Evolutionary conservation across 92 coral and sea anemone species (phyloP).

Genomic region (Epizoanthus fatuus): DNA sequence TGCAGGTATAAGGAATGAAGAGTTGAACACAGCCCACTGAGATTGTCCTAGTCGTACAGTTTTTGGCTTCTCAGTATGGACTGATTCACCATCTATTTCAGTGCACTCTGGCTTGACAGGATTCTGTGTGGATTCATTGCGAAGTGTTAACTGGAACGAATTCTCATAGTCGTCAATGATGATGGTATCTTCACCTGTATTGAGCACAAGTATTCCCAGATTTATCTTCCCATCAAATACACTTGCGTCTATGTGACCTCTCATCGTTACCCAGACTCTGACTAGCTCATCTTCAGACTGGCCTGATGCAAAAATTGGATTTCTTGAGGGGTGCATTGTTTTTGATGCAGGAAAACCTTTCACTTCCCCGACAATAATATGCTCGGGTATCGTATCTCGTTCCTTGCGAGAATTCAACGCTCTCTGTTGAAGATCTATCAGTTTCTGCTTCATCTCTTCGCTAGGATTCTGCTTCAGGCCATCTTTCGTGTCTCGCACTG

Average conservation of each 20-base stretch:
- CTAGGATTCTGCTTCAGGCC: slow-evolving; percentile 17
- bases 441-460: slow-evolving; percentile 21
- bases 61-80: neutral
- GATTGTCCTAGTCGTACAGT: slow-evolving; percentile 6
- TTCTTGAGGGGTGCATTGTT: slow-evolving; percentile 5
- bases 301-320: slow-evolving; percentile 29
- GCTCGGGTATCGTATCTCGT: slow-evolving; percentile 31
- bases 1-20: slow-evolving; percentile 3
- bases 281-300: slow-evolving; percentile 2
- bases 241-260: slow-evolving; percentile 10
- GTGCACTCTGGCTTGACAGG: slow-evolving; percentile 10
- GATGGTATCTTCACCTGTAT: slow-evolving; percentile 2
- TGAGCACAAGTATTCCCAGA: neutral
- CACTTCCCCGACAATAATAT: slow-evolving; percentile 16
- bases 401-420: slow-evolving; percentile 9
- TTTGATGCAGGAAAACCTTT: slow-evolving; percentile 18
- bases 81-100: slow-evolving; percentile 29
- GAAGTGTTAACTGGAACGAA: slow-evolving; percentile 2
- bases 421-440: slow-evolving; percentile 5
- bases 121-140: slow-evolving; percentile 4
- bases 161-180: neutral
- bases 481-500: slow-evolving; percentile 1
- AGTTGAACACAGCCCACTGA: slow-evolving; percentile 24
- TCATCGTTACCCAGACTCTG: slow-evolving; percentile 18
- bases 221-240: neutral